Evolutionary conservation across 2,113 vertebrate genomes (phyloP).

Genomic region (Planiliza haematocheilus): DNA sequence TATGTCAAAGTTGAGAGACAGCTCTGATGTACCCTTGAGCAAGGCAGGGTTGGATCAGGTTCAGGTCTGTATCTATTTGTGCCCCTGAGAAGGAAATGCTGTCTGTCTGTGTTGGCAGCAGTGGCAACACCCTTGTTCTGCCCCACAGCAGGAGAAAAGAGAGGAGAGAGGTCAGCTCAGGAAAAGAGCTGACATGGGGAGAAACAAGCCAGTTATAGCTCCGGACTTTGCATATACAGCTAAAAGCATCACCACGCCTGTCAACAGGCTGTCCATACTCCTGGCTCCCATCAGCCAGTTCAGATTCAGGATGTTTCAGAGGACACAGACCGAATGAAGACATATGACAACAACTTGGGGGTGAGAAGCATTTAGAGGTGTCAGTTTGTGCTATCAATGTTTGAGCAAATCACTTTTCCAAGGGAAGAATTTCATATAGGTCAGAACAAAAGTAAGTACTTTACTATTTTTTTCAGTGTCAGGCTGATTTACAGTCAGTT

Average conservation of each 20-base stretch:
- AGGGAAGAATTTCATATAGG: neutral
- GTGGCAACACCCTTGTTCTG: conserved; percentile 56
- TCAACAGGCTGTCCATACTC: conserved; percentile 50
- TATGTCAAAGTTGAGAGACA: conserved; percentile 23
- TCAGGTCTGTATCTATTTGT: conserved; percentile 48
- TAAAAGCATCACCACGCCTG: conserved; percentile 55
- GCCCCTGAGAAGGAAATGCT: conserved; percentile 57
- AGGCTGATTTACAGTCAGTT: no score
- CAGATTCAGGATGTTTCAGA: conserved; percentile 47
- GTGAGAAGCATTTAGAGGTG: conserved; percentile 25
- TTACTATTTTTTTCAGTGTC: neutral
- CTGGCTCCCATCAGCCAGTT: conserved; percentile 52
- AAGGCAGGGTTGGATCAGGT: conserved; percentile 35
- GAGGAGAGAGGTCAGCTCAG: conserved; percentile 63
- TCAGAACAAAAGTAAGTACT: conserved; percentile 9
- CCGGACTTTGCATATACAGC: conserved; percentile 63
- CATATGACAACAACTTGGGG: conserved; percentile 28
- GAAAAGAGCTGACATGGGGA: conserved; percentile 70
- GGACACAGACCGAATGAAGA: conserved; percentile 33
- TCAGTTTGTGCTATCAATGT: conserved; percentile 23
- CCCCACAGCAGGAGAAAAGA: conserved; percentile 56
- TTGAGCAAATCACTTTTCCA: neutral
- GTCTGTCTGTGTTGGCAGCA: conserved; percentile 60
- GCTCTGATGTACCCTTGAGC: conserved; percentile 36
- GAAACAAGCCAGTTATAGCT: conserved; percentile 61